A percentile compares a stretch with the other conserved stretches of the same genome.
Conservation (phyloP, 2,888 invertebrate species). For the Nasonovia ribisnigri region DNA sequence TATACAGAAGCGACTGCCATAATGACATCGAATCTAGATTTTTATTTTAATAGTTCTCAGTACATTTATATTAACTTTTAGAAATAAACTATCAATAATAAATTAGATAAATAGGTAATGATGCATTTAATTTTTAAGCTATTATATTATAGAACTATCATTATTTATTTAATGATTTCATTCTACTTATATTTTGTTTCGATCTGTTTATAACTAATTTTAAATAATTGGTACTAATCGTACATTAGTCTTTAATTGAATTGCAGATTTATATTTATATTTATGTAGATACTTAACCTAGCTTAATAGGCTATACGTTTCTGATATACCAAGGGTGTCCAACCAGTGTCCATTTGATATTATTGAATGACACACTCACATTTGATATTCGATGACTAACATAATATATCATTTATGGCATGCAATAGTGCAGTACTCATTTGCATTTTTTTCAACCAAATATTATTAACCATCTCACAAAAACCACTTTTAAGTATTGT, state of each 20-base stretch:
- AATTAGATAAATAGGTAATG: not conserved
- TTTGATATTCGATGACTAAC: no score
- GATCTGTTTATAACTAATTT: not conserved
- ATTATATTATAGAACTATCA: not conserved
- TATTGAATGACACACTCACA: no score
- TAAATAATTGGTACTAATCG: not conserved
- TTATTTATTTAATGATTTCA: not conserved
- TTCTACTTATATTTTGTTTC: not conserved
- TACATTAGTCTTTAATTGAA: not conserved
- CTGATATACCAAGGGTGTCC: not conserved
- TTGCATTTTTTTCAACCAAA: no score
- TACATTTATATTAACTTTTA: not conserved
- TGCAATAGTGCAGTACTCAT: no score
- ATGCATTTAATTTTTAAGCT: not conserved
- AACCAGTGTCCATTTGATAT: no score
- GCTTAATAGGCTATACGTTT: not conserved
- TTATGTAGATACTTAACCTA: not conserved
- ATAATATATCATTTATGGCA: no score
- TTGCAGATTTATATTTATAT: not conserved
- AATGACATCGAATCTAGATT: not conserved
- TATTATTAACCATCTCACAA: no score
- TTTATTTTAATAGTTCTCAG: no score
- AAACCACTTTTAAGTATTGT: no score
- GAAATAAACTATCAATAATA: not conserved
- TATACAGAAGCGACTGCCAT: not conserved